Conservation (phyloP, 37 sponge, comb jelly and placozoan genomes). For the Crambe crambe region DNA sequence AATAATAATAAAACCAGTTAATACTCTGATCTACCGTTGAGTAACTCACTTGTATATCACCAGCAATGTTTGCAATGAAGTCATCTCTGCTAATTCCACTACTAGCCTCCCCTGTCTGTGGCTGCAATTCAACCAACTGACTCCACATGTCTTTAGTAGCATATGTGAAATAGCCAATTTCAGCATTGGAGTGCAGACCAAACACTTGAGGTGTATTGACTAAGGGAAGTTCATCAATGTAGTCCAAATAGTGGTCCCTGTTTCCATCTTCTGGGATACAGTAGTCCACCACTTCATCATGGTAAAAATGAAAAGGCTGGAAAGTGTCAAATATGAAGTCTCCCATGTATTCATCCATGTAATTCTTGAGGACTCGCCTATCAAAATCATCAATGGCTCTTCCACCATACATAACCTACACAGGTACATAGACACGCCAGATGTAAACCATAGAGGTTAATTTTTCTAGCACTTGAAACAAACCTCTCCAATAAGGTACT, state of each 20-base stretch:
- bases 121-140: conserved; percentile 97
- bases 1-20: not conserved
- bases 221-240: conserved; percentile 90
- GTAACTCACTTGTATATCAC: conserved; percentile 85
- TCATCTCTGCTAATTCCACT: conserved; percentile 94
- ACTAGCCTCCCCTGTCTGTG: conserved; percentile 88
- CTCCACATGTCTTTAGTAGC: conserved; percentile 95
- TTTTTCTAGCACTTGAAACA: conserved; percentile 22
- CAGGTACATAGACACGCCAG: not conserved
- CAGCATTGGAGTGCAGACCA: conserved; percentile 98
- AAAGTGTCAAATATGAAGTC: conserved; percentile 99
- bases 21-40: not conserved
- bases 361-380: conserved; percentile 92
- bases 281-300: conserved; percentile 86
- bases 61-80: conserved; percentile 91
- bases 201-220: conserved; percentile 98
- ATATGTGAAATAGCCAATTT: conserved; percentile 96
- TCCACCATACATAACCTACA: conserved; percentile 98
- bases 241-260: conserved; percentile 86
- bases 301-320: conserved; percentile 99
- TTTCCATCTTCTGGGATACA: conserved; percentile 83
- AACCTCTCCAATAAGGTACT: conserved; percentile 99
- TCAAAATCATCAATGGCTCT: conserved; percentile 99
- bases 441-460: no score
- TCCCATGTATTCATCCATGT: conserved; percentile 99